Base-by-base conservation (phyloP, 2,797 vertebrate species). In the Geotria australis region DNA sequence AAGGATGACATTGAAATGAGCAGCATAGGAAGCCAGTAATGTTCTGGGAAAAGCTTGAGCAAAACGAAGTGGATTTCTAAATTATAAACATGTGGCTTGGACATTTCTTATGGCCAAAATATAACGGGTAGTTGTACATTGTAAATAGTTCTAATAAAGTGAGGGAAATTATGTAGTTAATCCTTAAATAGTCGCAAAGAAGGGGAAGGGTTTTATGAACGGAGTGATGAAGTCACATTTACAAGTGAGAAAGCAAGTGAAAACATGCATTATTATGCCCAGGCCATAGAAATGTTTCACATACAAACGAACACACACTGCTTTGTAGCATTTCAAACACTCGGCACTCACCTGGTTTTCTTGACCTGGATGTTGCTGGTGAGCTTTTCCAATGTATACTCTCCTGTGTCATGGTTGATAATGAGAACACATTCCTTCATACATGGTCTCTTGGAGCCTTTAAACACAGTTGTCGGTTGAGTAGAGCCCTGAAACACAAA, bases 331-430 rank as follows among this genome's bases (percentile, higher is more conserved):
- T 38, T 38, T 38, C 24, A 38, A 38, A 24, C 24, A 38, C 6
- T 38, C 4, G 38, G 15, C 15, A 53, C 70, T 63, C 68, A 95
- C 91, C 91, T 84, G 63, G 91, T 98, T 66, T 96, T 96, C 77
- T 98, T 98, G 61, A 98, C 91, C 65, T 95, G 91, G 68, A 98
- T 98, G 74, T 79, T 98, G 75, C 84, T 95, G 68, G 80, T 93
- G 60, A 98, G 81, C 63, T 95, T 96, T 69, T 98, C 88, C 73
- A 98, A 71, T 10, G 91, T 76, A n/a, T 83, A 98, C 47, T 94
- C 84, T 2, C 88, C 91, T 1, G 86, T 96, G 72, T 96, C 91
- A 13, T 95, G 91, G 66, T 96, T 94, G 61, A 98, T 91, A 66
- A 98, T 86, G 60, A 98, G 84, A 56, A 96, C 91, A 53, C 91